These are phyloP conservation scores for Pemphredon lugubris DNA, from an alignment of 2,888 invertebrate genomes.

Conservation along the genomic window DNA sequence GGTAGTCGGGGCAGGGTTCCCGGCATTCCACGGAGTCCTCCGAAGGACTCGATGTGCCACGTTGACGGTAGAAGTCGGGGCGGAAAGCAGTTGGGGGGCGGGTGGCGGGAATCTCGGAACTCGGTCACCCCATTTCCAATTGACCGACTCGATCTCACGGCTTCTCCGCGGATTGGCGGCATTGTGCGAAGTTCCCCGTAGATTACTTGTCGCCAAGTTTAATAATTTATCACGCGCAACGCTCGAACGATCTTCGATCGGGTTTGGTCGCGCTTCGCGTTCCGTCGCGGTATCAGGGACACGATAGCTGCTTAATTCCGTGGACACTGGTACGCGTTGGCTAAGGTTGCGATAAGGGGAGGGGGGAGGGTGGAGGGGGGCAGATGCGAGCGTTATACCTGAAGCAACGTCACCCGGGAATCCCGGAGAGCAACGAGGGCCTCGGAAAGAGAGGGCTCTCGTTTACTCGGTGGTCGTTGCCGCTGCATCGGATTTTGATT, in stretches of 20 bases:
- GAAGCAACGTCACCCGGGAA: too few relatives aligned
- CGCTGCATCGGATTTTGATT: constrained; percentile 66
- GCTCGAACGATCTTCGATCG: too few relatives aligned
- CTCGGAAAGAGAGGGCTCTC: constrained; percentile 37
- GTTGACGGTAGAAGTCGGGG: constrained; percentile 23
- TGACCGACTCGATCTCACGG: constrained; percentile 55
- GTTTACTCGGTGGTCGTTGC: constrained; percentile 63
- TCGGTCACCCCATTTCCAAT: constrained; percentile 68
- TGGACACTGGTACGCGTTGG: too few relatives aligned
- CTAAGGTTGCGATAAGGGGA: too few relatives aligned
- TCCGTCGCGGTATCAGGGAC: too few relatives aligned
- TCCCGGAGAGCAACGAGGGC: constrained; percentile 39
- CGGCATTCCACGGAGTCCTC: constrained; percentile 42
- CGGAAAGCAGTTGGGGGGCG: constrained; percentile 12
- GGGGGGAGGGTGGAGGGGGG: too few relatives aligned
- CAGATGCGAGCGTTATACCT: too few relatives aligned
- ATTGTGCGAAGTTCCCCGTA: constrained; percentile 54
- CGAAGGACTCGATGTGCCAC: constrained; percentile 48
- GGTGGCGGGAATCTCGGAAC: constrained; percentile 58
- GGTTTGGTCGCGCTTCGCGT: too few relatives aligned
- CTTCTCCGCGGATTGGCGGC: constrained; percentile 9
- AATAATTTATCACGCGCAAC: constrained; percentile 43
- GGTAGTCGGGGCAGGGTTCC: constrained; percentile 21
- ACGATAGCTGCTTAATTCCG: too few relatives aligned
- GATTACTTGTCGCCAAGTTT: constrained; percentile 56